These are phyloP conservation scores for Drosophila ananassae DNA, from an alignment of 1,140 invertebrate genomes.

Conservation along the genomic window DNA sequence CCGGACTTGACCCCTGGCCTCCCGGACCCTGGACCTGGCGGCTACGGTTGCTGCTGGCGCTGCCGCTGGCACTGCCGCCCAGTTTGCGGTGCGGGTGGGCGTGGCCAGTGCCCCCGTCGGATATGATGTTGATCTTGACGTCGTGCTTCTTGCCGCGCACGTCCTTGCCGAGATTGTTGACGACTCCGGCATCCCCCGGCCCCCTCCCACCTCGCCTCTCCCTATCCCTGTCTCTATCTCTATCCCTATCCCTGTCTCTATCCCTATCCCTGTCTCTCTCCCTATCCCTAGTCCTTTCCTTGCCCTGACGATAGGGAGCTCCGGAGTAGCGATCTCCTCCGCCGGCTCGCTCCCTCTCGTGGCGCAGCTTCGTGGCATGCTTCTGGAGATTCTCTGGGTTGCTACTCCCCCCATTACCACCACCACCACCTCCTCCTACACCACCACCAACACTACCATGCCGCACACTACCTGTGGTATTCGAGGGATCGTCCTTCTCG, in stretches of 20 bases:
- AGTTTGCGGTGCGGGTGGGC: conserved; percentile 28
- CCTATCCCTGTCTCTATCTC: conserved; percentile 14
- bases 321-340: conserved; percentile 57
- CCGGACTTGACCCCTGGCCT: not conserved
- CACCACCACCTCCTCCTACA: not conserved
- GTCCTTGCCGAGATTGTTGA: conserved; percentile 70
- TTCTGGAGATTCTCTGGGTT: not conserved
- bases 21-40: conserved; percentile 13
- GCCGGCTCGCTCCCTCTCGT: conserved; percentile 36
- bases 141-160: conserved; percentile 77
- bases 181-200: conserved; percentile 61
- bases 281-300: conserved; percentile 32
- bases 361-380: conserved; percentile 12
- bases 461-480: conserved; percentile 47
- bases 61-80: conserved; percentile 35
- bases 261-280: conserved; percentile 30
- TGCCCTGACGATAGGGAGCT: conserved; percentile 50
- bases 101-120: conserved; percentile 63
- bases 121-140: conserved; percentile 80
- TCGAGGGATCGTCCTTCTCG: conserved; percentile 76
- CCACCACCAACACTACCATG: conserved; percentile 14
- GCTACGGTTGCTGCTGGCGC: conserved; percentile 34
- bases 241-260: not conserved
- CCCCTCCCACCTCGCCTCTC: conserved; percentile 52
- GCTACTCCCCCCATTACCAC: not conserved